Evolutionary conservation across 2,888 invertebrate species (phyloP).

Genomic region (Heliconius cydno): DNA sequence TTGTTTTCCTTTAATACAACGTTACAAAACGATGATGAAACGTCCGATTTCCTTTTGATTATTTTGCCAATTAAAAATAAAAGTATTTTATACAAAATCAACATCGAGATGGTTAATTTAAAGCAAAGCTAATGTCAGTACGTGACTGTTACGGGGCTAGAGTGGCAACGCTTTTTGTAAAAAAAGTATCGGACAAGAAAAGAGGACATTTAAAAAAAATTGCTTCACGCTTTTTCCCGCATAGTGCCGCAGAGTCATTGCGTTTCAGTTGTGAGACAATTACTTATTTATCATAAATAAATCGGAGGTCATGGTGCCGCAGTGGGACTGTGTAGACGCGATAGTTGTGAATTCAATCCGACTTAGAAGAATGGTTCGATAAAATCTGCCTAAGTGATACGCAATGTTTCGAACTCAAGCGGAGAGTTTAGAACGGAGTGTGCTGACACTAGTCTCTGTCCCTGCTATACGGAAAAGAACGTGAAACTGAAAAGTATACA

Average conservation of each 20-base stretch:
- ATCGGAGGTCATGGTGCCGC: no score
- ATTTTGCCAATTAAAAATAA: conserved; percentile 5
- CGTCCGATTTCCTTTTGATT: background rate
- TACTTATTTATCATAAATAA: no score
- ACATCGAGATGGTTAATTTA: conserved; percentile 18
- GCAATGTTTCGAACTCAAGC: background rate
- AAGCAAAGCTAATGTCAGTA: conserved; percentile 17
- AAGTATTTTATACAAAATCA: conserved; percentile 6
- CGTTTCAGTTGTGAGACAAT: no score
- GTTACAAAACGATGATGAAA: background rate
- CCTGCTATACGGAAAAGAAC: background rate
- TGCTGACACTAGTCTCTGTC: background rate
- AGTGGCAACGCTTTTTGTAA: background rate
- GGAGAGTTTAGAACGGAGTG: background rate
- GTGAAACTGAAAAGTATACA: background rate
- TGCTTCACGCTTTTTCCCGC: background rate
- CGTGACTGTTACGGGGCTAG: conserved; percentile 17
- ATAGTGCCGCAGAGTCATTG: no score
- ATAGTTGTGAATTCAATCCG: background rate
- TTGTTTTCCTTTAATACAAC: background rate
- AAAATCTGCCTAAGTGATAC: background rate
- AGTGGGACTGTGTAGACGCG: no score
- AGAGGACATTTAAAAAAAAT: background rate
- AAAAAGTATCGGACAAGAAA: background rate
- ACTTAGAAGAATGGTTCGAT: background rate